Evolutionary conservation across 2,888 invertebrate species (phyloP).

Genomic region (Gandaritis pyraliata): DNA sequence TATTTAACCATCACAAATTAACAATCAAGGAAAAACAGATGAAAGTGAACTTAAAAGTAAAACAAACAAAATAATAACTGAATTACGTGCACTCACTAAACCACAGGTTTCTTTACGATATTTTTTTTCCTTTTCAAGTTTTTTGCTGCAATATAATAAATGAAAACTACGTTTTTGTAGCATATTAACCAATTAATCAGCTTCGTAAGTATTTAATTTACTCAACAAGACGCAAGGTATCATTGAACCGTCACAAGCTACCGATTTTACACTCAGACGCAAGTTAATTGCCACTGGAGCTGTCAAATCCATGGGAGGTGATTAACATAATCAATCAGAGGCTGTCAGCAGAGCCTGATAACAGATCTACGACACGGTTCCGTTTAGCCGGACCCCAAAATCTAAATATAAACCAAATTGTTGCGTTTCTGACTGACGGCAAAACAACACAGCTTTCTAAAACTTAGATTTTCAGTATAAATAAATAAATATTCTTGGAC

Average conservation of each 20-base stretch:
- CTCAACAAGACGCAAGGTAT: conserved; percentile 9
- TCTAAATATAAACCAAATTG: conserved; percentile 1
- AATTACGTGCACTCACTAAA: too few relatives aligned
- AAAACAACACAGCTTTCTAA: background rate
- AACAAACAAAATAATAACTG: too few relatives aligned
- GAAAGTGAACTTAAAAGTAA: too few relatives aligned
- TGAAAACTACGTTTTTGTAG: too few relatives aligned
- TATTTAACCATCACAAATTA: too few relatives aligned
- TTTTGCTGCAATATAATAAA: too few relatives aligned
- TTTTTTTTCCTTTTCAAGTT: too few relatives aligned
- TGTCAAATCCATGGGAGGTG: conserved; percentile 40
- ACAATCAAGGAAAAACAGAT: too few relatives aligned
- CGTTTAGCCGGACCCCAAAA: conserved; percentile 35
- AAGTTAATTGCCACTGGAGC: conserved; percentile 39
- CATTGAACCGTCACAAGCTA: conserved; percentile 29
- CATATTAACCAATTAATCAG: too few relatives aligned
- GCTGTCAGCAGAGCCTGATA: conserved; percentile 39
- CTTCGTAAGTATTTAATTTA: conserved; percentile 13
- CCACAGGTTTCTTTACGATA: too few relatives aligned
- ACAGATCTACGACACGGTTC: conserved; percentile 41
- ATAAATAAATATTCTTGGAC: too few relatives aligned
- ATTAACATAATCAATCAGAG: conserved; percentile 44
- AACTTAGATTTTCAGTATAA: too few relatives aligned
- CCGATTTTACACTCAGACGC: conserved; percentile 35
- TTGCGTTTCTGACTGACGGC: background rate